These are phyloP conservation scores for Hymenochirus boettgeri DNA, from an alignment of 2,113 vertebrate species.

Conservation along the genomic window DNA sequence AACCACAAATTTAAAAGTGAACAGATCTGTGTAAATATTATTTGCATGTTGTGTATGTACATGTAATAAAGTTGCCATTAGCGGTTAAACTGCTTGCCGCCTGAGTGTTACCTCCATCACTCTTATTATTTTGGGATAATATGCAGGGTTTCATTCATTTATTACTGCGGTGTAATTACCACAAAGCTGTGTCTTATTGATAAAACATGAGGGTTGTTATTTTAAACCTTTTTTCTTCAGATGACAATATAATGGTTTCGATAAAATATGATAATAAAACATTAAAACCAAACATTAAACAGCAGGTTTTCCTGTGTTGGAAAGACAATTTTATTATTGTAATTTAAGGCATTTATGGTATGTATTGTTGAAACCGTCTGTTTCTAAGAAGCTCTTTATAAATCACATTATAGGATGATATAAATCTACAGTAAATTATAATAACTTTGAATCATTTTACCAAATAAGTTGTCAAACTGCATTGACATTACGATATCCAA, in stretches of 20 bases:
- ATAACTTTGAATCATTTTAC: constrained; percentile 26
- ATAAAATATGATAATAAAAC: constrained; percentile 1
- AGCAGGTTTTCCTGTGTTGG: background rate
- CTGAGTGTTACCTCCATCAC: too few species aligned
- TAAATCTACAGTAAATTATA: constrained; percentile 20
- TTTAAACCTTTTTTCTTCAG: background rate
- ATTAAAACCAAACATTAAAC: constrained; percentile 4
- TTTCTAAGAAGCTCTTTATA: constrained; percentile 26
- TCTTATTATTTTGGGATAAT: too few species aligned
- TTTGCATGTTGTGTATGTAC: too few species aligned
- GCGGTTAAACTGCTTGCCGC: too few species aligned
- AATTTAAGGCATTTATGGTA: background rate
- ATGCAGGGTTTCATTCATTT: background rate
- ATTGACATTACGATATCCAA: constrained; percentile 37
- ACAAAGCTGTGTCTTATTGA: background rate
- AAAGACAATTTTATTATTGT: background rate
- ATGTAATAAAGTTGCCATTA: too few species aligned
- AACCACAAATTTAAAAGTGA: too few species aligned
- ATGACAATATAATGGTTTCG: background rate
- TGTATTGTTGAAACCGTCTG: constrained; percentile 28
- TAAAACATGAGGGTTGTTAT: background rate
- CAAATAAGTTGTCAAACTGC: constrained; percentile 31
- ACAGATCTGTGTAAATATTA: too few species aligned
- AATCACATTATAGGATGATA: background rate
- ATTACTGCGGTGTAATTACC: background rate